Evolutionary conservation across 1,140 invertebrate genomes (phyloP), one percentile per base, ranked within the genome.

Genomic region (Brachionus paranguensis): DNA sequence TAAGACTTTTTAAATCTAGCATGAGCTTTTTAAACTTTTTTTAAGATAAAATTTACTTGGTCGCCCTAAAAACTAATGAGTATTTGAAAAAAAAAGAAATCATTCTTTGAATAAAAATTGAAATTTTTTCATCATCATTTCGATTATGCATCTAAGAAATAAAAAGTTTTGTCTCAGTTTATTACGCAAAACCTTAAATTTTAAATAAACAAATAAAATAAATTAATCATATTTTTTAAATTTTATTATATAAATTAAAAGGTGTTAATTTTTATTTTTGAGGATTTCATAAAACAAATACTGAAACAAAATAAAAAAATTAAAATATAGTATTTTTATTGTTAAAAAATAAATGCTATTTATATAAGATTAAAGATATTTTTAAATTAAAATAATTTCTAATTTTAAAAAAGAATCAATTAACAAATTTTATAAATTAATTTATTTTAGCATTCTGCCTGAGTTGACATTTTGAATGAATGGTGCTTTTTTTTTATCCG

Each of bases 391-490:
- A 70, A 70, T 70, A 29, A 29, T 70, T 70, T 70, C 12, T 33
- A 0, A 14, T 29, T 70, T 70, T 17, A 27, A 64, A 64, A 70
- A 70, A 7, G 27, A 12, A 70, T 33, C 17, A 70, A 70, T 17
- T 70, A 70, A 70, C 27, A 70, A 70, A 37, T 41, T 37, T 37
- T 29, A 68, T 29, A 7, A 29, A 29, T 60, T 8, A 20, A 60
- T 74, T 50, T 76, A 76, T 76, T 76, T 76, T 27, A 76, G 29
- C 47, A 50, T 76, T 76, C 72, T 33, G 3, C 72, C 72, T 27
- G 72, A 76, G 24, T 76, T 53, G 4, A 76, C 45, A 29, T 76
- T 76, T 76, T 76, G 72, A 14, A 76, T 76, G 12, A 76, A 76
- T 14, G 72, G 72, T 10, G 72, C 72, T 50, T 45, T 47, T 76